Evolutionary conservation across 2,888 invertebrate species (phyloP).

Genomic region (Dasypolia templi): DNA sequence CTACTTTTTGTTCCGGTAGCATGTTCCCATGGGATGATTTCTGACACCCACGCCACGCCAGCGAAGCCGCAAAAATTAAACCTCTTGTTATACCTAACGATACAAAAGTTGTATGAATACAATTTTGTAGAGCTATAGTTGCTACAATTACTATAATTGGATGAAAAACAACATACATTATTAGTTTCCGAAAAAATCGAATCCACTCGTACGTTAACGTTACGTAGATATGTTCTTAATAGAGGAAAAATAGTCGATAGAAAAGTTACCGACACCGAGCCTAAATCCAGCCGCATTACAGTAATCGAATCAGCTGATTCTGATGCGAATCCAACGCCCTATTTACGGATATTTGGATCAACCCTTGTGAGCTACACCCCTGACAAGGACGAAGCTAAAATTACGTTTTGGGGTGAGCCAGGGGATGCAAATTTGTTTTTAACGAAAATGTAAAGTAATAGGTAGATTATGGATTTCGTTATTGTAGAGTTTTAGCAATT

Average conservation of each 20-base stretch:
- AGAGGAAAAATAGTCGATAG: background rate
- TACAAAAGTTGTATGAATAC: too few species aligned
- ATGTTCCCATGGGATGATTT: too few species aligned
- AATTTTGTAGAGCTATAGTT: too few species aligned
- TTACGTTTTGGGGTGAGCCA: constrained; percentile 20
- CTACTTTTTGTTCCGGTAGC: too few species aligned
- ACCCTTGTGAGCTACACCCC: constrained; percentile 21
- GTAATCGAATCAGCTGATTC: constrained; percentile 41
- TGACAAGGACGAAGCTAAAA: constrained; percentile 21
- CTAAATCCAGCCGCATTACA: background rate
- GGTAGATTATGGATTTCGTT: background rate
- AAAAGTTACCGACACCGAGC: background rate
- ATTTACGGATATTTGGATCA: constrained; percentile 17
- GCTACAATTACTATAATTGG: too few species aligned
- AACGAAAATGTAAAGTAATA: background rate
- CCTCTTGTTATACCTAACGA: too few species aligned
- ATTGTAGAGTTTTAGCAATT: background rate
- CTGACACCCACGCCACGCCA: too few species aligned
- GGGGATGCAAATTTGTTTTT: constrained; percentile 45
- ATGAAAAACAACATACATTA: too few species aligned
- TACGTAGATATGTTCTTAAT: background rate
- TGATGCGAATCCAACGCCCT: constrained; percentile 32
- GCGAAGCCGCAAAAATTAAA: too few species aligned
- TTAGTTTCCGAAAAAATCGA: too few species aligned
- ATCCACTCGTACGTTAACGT: too few species aligned